Evolutionary conservation across 2,797 vertebrate species (phyloP).

Genomic region (Neoniphon sammara): DNA sequence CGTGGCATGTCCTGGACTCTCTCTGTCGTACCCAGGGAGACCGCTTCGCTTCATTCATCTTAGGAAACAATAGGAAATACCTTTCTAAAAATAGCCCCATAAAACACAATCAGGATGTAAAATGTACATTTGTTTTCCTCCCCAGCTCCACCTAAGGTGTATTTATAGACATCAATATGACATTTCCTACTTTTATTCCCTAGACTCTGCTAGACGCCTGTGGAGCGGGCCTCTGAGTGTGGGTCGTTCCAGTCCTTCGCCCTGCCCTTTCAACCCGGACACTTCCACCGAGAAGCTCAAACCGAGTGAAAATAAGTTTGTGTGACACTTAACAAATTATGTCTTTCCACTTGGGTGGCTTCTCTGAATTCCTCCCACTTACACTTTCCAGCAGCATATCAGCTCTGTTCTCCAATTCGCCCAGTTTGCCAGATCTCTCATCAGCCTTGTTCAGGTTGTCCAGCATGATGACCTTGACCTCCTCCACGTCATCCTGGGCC

Average conservation of each 20-base stretch:
- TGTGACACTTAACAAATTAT: neutral
- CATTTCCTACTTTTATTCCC: constrained; percentile 64
- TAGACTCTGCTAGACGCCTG: constrained; percentile 16
- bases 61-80: constrained; percentile 82
- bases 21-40: constrained; percentile 68
- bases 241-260: constrained; percentile 17
- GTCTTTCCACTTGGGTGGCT: constrained; percentile 1
- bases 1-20: constrained; percentile 71
- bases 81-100: constrained; percentile 84
- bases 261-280: constrained; percentile 14
- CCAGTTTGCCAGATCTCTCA: constrained; percentile 77
- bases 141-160: constrained; percentile 75
- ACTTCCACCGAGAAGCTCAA: constrained; percentile 7
- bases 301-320: constrained; percentile 5
- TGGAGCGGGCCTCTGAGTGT: constrained; percentile 9
- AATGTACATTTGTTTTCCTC: constrained; percentile 82
- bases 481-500: constrained; percentile 78
- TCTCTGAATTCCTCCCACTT: neutral
- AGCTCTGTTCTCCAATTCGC: constrained; percentile 80
- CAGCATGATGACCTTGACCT: constrained; percentile 84
- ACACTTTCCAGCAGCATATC: constrained; percentile 77
- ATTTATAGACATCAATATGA: constrained; percentile 80
- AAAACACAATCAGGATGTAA: constrained; percentile 85
- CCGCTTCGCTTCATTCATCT: constrained; percentile 77
- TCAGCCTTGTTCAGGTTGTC: constrained; percentile 81